phyloP scores from a whole-genome alignment of 2,797 vertebrate species.

The Gambelia wislizenii region DNA sequence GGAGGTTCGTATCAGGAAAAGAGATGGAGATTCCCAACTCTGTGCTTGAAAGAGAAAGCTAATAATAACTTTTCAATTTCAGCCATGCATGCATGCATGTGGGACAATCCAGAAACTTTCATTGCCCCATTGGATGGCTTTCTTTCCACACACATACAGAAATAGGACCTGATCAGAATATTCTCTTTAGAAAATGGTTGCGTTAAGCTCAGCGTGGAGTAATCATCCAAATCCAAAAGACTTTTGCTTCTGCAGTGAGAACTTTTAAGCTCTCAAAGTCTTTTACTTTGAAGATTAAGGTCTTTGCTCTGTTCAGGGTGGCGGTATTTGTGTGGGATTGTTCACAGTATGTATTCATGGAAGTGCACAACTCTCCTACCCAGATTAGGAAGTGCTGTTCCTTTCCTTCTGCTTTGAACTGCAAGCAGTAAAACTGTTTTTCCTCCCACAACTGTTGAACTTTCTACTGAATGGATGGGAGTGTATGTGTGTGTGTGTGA shows the following conservation, averaged over 20 bases:
- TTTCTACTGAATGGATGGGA: conserved; percentile 28
- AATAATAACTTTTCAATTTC: conserved; percentile 14
- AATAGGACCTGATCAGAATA: conserved; percentile 8
- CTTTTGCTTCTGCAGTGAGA: conserved; percentile 40
- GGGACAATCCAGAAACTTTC: conserved; percentile 35
- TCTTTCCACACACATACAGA: fast-evolving
- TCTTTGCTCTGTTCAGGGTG: conserved; percentile 39
- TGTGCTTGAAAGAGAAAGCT: conserved; percentile 39
- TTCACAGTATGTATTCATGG: conserved; percentile 31
- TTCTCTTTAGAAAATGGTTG: conserved; percentile 36
- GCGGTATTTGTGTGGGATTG: conserved; percentile 35
- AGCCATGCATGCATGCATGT: not conserved
- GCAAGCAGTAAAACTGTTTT: conserved; percentile 4
- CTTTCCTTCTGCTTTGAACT: conserved; percentile 19
- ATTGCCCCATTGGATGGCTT: not conserved
- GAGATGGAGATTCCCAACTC: conserved; percentile 38
- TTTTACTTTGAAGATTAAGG: conserved; percentile 68
- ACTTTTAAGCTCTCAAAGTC: conserved; percentile 58
- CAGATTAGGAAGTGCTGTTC: conserved; percentile 31
- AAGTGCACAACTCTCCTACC: conserved; percentile 6
- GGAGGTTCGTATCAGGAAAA: conserved; percentile 49
- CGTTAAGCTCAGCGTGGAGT: conserved; percentile 17
- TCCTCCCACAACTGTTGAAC: conserved; percentile 28
- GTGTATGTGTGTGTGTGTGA: not conserved
- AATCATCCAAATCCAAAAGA: not conserved